A percentile compares a stretch with the other conserved stretches of the same genome.
phyloP scores from a whole-genome alignment of 2,113 vertebrate species.

The Butastur rufipennis region DNA sequence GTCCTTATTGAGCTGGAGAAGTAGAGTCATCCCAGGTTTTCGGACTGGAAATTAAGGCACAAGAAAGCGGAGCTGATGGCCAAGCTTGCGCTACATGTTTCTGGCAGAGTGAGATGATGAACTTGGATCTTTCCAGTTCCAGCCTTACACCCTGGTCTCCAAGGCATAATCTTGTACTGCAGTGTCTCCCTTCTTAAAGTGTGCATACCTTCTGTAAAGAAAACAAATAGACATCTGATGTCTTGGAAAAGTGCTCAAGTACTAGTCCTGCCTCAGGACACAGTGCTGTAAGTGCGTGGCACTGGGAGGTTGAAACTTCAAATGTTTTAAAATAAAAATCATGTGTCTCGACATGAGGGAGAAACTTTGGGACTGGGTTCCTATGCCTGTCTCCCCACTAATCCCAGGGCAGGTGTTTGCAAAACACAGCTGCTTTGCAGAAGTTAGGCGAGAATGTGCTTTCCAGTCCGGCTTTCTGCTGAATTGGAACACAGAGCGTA shows the following conservation, averaged over 20 bases:
- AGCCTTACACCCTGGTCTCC: background rate
- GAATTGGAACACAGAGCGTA: background rate
- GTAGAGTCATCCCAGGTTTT: background rate
- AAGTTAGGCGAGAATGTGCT: background rate
- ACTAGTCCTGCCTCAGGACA: background rate
- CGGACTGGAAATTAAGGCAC: background rate
- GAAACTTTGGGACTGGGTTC: background rate
- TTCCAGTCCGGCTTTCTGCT: background rate
- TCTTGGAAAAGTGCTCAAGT: background rate
- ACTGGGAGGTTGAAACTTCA: background rate
- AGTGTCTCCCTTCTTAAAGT: background rate
- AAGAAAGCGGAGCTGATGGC: background rate
- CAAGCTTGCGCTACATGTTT: fast-evolving
- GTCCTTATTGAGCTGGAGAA: background rate
- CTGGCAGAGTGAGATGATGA: background rate
- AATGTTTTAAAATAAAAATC: background rate
- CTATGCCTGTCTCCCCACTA: background rate
- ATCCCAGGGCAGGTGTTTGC: background rate
- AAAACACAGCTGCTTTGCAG: background rate
- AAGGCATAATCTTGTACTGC: background rate
- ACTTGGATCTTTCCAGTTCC: background rate
- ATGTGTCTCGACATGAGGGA: background rate
- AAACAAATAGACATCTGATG: background rate
- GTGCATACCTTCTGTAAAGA: background rate
- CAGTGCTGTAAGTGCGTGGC: background rate